Base-by-base conservation (phyloP, 1,140 invertebrate species). In the Aphidius gifuensis region DNA sequence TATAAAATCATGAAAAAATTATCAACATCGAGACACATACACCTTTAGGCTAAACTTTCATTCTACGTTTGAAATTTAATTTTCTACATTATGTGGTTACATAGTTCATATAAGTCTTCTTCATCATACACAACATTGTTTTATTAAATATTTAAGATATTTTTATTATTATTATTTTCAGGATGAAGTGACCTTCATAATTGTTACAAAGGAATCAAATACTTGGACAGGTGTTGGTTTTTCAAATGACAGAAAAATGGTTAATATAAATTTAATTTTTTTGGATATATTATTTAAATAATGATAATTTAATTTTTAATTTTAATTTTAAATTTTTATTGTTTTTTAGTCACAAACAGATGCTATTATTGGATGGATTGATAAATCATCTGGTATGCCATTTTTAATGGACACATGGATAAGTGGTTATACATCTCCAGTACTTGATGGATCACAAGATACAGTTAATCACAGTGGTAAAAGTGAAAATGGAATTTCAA, bases 141-240 rank as follows among this genome's bases (percentile, higher is more conserved):
- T 32, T 32, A 32, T 3, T 11, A 44, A 44, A 7, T 44, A 44
- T 42, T 55, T 11, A 39, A 38, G 21, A 11, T 38, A 53, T 53
- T 11, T 55, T 55, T 42, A 16, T 61, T 46, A 9, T 7, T 5
- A n/a, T 48, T 57, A 50, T 60, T 60, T 69, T 6, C 85, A 86
- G 69, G 93, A 96, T 74, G 85, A 88, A 32, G 88, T 98, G 54
- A 83, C 85, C 38, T 98, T 98, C 78, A 91, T 88, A 4, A 89
- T 98, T n/a, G 85, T 87, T 16, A 95, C 93, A 0, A 88, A 85
- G 9, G 83, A 94, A 64, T 87, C 85, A 0, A 87, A 94, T 62
- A 85, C 86, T 9, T 98, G 96, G 96, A 96, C 94, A 4, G 96
- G 95, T 4, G 92, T 98, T 65, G 95, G 90, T 9, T 96, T 98